Conservation (phyloP, 2,113 vertebrate species). For the Brachyhypopomus occidentalis region DNA sequence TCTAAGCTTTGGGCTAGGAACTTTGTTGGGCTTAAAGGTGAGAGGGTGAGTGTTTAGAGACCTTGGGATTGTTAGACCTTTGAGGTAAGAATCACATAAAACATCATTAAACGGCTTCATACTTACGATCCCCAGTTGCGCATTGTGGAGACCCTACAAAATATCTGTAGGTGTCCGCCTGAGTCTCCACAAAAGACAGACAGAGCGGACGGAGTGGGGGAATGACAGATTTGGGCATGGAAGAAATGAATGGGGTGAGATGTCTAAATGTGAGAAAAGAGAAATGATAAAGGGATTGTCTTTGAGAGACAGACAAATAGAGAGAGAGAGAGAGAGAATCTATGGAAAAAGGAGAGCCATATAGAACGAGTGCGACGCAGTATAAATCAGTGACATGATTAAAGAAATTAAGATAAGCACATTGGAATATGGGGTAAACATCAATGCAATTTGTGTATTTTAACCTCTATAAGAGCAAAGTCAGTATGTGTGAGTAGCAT, state of each 20-base stretch:
- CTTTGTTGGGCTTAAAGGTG: neutral
- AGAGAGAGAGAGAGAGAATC: slow-evolving; percentile 4
- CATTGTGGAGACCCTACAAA: no score
- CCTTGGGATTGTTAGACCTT: no score
- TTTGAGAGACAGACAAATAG: slow-evolving; percentile 8
- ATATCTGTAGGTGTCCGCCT: no score
- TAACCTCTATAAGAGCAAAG: neutral
- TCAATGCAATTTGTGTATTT: neutral
- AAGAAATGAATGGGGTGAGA: neutral
- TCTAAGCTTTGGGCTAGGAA: neutral
- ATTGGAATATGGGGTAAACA: neutral
- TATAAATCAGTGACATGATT: neutral
- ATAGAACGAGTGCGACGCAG: neutral
- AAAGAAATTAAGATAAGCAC: no score
- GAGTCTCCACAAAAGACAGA: neutral
- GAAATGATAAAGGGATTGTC: neutral
- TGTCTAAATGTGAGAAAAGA: neutral
- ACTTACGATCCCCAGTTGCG: no score
- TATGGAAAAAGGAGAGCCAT: neutral
- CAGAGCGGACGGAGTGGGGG: neutral
- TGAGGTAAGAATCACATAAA: no score
- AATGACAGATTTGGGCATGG: neutral
- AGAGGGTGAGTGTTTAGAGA: no score
- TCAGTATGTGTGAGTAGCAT: neutral
- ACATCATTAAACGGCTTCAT: no score